Base-by-base conservation (phyloP, 2,888 invertebrate species). In the Coronaproctus castanopsis region DNA sequence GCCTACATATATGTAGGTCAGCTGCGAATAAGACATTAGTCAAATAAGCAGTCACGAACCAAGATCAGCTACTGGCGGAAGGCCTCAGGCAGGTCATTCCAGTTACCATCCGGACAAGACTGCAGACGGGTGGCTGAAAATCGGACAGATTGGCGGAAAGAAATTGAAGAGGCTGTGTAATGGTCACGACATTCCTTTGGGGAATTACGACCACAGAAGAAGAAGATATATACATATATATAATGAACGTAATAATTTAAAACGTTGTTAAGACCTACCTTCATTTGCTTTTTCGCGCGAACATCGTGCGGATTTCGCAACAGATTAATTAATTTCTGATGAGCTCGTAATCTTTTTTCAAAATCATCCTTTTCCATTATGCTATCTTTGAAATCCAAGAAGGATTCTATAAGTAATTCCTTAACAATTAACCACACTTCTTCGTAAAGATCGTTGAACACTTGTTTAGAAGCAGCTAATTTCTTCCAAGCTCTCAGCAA, bases 281-380 rank as follows among this genome's bases (percentile, higher is more conserved):
- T 22, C 48, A 23, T 55, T 54, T 58, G 58, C 21, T 58, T 58
- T 24, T 58, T 58, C 19, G 21, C 54, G 18, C 50, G 20, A 23
- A 50, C 22, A 19, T 54, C 58, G 10, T 21, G 50, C 3, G 58
- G 58, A 50, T 54, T 58, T 49, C 55, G 54, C 54, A 58, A 55
- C n/a, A 51, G 49, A 21, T 58, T 58, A 5, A 58, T 53, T n/a
- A 58, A n/a, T 54, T 55, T 55, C n/a, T 58, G 55, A 21, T 58
- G 58, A 3, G 51, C 23, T 18, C 54, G 21, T 18, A 58, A 49
- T n/a, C 51, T 58, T 55, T 58, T 58, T 21, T 58, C 58, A 2
- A 58, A 51, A 51, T 58, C 58, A 22, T 58, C 58, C 24, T 58
- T 58, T 10, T 10, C 21, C 14, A 52, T 19, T 10, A 20, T 19